Base-by-base conservation (phyloP, 2,113 vertebrate species). In the Oryzias melastigma region DNA sequence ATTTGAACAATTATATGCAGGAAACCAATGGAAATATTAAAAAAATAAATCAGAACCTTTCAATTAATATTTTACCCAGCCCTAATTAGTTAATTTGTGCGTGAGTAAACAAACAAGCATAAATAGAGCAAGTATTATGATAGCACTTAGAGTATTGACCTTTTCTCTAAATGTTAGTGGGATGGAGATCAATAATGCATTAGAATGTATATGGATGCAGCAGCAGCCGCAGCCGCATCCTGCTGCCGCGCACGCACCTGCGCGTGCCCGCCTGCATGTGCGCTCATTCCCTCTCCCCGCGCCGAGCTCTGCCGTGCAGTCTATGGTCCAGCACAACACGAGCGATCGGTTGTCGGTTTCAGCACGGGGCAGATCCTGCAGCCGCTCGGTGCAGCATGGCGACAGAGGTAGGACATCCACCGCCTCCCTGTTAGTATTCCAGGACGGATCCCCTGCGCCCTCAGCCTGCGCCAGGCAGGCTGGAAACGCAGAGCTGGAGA, bases 351-450 rank as follows among this genome's bases (percentile, higher is more conserved):
- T 35, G 65, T 57, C 63, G 69, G 62, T 68, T 75, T 78, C 81
- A 75, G 71, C 79, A 69, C 87, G 82, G 90, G 87, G 84, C 86
- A 67, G 43, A 85, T 77, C 81, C 76, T 67, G 48, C 65, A 73
- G 45, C 84, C 25, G 52, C 61, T 77, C 14, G 44, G 73, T 59
- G 74, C 87, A 90, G 81, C 27, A 91, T 92, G 91, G 87, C 88
- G 83, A 88, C 87, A 78, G 91, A 92, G 91, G 91, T 92, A 88
- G 84, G 86, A 65, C 1, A 68, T 22, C 1, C 27, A 18, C 55
- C n/a, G 52, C 44, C 2, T 56, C 15, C 47, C 17, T 29, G 56
- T 51, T 5, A 40, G 14, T 29, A 3, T 57, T 61, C 15, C 22
- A 3, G 24, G 22, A 58, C 42, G 10, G 18, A 65, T 27, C 25